Evolutionary conservation across 2,797 vertebrate species (phyloP).

Genomic region (Microctenopoma lineatum): DNA sequence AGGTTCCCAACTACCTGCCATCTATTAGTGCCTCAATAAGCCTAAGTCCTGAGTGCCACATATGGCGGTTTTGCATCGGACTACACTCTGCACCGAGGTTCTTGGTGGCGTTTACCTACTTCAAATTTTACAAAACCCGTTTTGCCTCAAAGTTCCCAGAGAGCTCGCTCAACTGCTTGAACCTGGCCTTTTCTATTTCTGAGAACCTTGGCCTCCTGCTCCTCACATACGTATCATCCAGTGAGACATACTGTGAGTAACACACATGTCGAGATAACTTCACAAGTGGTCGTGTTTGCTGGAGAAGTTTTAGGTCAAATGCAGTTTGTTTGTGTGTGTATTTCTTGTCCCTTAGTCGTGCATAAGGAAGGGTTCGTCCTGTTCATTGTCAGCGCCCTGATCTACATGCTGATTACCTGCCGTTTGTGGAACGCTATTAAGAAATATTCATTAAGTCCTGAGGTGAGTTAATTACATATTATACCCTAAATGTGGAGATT

Average conservation of each 20-base stretch:
- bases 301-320: background rate
- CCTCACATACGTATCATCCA: slow-evolving; percentile 92
- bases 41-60: slow-evolving; percentile 88
- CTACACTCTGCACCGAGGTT: slow-evolving; percentile 90
- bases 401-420: slow-evolving; percentile 91
- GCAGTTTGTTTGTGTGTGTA: background rate
- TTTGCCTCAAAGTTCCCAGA: slow-evolving; percentile 79
- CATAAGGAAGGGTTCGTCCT: slow-evolving; percentile 90
- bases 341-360: slow-evolving; percentile 78
- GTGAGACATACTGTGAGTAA: slow-evolving; percentile 87
- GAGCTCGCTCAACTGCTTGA: slow-evolving; percentile 78
- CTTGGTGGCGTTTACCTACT: slow-evolving; percentile 88
- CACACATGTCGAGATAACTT: background rate
- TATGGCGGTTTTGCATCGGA: slow-evolving; percentile 91
- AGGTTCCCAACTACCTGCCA: slow-evolving; percentile 93
- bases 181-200: slow-evolving; percentile 82
- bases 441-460: slow-evolving; percentile 87
- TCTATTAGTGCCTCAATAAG: slow-evolving; percentile 93
- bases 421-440: slow-evolving; percentile 87
- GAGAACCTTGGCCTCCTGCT: slow-evolving; percentile 89
- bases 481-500: background rate
- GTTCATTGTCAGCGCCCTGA: slow-evolving; percentile 87
- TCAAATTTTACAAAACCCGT: slow-evolving; percentile 86
- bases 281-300: background rate
- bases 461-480: slow-evolving; percentile 77